Percentiles rank a stretch among this genome's conserved stretches.
Evolutionary conservation across 2,888 invertebrate species (phyloP).

Genomic region (Rutpela maculata): DNA sequence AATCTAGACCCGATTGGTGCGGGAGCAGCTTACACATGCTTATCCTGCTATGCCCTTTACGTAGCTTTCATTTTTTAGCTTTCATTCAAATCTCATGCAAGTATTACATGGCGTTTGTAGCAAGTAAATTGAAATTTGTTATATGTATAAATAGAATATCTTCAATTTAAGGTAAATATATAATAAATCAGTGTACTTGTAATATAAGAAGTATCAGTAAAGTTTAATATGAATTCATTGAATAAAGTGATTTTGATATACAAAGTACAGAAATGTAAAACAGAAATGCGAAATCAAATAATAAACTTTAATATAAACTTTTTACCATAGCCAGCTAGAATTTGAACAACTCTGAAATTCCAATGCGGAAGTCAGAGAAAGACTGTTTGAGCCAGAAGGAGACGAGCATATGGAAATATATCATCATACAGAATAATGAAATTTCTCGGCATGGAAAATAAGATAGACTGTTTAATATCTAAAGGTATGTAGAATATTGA

Average conservation of each 20-base stretch:
- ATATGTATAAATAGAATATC: background rate
- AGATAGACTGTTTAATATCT: conserved; percentile 72
- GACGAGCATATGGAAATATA: conserved; percentile 68
- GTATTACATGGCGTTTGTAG: too few relatives aligned
- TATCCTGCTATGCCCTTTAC: too few relatives aligned
- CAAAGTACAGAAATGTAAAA: conserved; percentile 28
- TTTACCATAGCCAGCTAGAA: conserved; percentile 47
- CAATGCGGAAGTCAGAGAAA: conserved; percentile 38
- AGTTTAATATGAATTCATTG: conserved; percentile 22
- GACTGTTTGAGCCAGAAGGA: conserved; percentile 37
- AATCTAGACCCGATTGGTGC: too few relatives aligned
- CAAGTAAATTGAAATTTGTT: too few relatives aligned
- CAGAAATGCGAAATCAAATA: conserved; percentile 48
- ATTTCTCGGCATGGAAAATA: conserved; percentile 71
- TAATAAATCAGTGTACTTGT: background rate
- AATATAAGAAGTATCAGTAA: background rate
- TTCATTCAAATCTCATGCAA: background rate
- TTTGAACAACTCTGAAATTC: conserved; percentile 50
- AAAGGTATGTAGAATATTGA: conserved; percentile 71
- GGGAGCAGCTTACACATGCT: too few relatives aligned
- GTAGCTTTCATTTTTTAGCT: too few relatives aligned
- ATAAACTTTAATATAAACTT: conserved; percentile 54
- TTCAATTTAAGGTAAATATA: background rate
- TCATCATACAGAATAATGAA: conserved; percentile 73
- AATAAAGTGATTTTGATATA: conserved; percentile 21